Evolutionary conservation across 2,888 invertebrate species (phyloP).

Genomic region (Entomobrya proxima): DNA sequence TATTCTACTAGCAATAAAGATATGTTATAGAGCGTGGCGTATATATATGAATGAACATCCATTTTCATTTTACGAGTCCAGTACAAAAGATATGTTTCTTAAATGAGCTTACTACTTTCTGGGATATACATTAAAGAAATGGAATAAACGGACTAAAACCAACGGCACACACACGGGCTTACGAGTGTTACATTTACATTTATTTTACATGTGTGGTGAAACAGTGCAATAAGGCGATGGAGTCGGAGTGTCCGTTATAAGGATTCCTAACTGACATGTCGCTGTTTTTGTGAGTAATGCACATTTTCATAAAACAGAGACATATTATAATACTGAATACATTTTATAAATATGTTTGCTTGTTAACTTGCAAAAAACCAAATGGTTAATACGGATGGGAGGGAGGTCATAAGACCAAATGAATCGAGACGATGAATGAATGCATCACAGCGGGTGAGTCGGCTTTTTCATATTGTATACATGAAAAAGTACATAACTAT

Average conservation of each 20-base stretch:
- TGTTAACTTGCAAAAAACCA: slow-evolving; percentile 20
- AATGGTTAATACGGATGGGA: background rate
- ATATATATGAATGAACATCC: background rate
- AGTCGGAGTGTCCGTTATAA: background rate
- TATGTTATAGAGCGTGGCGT: background rate
- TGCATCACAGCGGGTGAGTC: slow-evolving; percentile 57
- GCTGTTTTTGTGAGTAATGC: background rate
- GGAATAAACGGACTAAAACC: background rate
- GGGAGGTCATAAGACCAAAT: slow-evolving; percentile 46
- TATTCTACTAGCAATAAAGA: slow-evolving; percentile 4
- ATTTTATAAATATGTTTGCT: background rate
- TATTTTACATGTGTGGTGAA: too few species aligned
- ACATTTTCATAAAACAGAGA: background rate
- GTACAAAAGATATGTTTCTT: background rate
- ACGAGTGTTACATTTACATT: too few species aligned
- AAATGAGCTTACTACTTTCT: background rate
- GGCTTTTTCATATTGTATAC: slow-evolving; percentile 2
- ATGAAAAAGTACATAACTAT: background rate
- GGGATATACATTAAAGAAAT: background rate
- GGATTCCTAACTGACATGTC: slow-evolving; percentile 10
- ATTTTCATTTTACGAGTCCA: background rate
- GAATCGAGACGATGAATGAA: slow-evolving; percentile 60
- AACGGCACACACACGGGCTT: too few species aligned
- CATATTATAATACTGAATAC: background rate
- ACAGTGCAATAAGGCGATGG: background rate